These are phyloP conservation scores for Ptychoptera contaminata DNA, from an alignment of 2,888 invertebrate species.

Conservation along the genomic window DNA sequence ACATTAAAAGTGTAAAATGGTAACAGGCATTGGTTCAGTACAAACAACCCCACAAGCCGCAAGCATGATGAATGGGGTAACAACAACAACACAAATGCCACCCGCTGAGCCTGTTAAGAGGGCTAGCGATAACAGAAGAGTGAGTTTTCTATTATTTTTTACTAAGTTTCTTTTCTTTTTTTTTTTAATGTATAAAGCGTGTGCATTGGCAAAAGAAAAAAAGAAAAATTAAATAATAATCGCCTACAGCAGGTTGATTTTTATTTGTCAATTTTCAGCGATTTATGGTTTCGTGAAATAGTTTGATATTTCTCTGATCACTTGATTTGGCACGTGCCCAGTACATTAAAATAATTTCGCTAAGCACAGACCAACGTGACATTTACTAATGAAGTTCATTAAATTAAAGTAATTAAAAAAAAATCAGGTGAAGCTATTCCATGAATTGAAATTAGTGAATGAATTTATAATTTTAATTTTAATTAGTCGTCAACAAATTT, in stretches of 20 bases:
- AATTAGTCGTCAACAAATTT: no score
- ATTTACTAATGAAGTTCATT: no score
- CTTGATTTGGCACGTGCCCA: no score
- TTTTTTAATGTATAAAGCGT: neutral
- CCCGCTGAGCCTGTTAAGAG: constrained; percentile 2
- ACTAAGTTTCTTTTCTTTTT: neutral
- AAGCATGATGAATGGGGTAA: constrained; percentile 14
- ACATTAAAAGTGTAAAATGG: constrained; percentile 18
- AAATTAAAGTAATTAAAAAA: no score
- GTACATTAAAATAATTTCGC: no score
- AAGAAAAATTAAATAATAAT: neutral
- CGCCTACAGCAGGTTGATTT: neutral
- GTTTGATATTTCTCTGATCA: no score
- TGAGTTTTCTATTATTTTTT: neutral
- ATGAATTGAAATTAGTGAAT: no score
- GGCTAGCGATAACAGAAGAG: constrained; percentile 4
- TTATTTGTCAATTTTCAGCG: no score
- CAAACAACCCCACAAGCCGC: constrained; percentile 21
- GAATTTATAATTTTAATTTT: no score
- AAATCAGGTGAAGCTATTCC: no score
- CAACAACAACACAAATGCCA: neutral
- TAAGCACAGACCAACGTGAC: no score
- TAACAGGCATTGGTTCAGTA: constrained; percentile 26
- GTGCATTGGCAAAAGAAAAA: neutral
- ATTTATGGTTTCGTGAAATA: no score